Conservation (phyloP, 2,888 invertebrate species). For the Dendrolimus pini region DNA sequence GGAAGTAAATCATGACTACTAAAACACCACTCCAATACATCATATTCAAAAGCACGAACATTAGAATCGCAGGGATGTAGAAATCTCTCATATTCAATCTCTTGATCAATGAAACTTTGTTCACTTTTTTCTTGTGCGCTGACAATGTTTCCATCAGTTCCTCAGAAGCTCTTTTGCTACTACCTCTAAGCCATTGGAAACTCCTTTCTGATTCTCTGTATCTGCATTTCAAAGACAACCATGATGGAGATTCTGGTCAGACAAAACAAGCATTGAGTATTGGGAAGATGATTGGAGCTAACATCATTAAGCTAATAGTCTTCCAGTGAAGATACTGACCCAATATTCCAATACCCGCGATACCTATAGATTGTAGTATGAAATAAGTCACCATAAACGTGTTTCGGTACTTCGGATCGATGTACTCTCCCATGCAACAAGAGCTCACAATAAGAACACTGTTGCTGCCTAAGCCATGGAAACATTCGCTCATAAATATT, state of each 20-base stretch:
- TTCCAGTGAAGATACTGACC: conserved; percentile 4
- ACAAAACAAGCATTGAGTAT: conserved; percentile 7
- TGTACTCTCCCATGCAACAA: conserved; percentile 15
- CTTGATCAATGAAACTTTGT: conserved; percentile 6
- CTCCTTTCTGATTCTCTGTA: conserved; percentile 15
- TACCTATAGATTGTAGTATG: conserved; percentile 1
- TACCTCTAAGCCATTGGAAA: conserved; percentile 16
- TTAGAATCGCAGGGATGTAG: conserved; percentile 16
- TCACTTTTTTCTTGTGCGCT: neutral
- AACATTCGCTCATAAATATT: conserved; percentile 4
- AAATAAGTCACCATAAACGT: conserved; percentile 5
- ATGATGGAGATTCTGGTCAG: conserved; percentile 20
- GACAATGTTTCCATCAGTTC: conserved; percentile 13
- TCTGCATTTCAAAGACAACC: conserved; percentile 18
- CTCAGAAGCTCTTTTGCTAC: conserved; percentile 9
- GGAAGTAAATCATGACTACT: conserved; percentile 13
- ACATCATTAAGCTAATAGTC: conserved; percentile 2
- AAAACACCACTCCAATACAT: conserved; percentile 17
- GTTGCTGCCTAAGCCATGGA: conserved; percentile 5
- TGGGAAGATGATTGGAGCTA: conserved; percentile 7
- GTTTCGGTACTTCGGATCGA: conserved; percentile 18
- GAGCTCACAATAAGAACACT: conserved; percentile 4
- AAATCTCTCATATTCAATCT: conserved; percentile 12
- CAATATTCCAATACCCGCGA: neutral
- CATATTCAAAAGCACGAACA: conserved; percentile 12